Conservation (phyloP, 2,888 invertebrate species). For the Melieria crassipennis region DNA sequence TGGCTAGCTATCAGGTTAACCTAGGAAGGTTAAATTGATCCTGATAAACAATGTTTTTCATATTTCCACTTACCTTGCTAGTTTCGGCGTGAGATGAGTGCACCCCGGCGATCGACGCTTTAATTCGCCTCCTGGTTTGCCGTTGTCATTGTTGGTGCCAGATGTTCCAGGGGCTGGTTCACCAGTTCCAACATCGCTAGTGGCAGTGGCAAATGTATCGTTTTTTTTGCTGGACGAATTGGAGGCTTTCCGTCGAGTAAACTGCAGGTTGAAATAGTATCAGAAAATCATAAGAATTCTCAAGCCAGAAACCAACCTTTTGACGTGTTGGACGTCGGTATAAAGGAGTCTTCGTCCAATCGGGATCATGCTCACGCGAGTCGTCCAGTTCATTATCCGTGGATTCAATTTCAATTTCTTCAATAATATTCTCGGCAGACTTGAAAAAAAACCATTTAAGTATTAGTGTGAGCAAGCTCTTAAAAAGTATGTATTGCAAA, state of each 20-base stretch:
- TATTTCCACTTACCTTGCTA: slow-evolving; percentile 43
- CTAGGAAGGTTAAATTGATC: too few relatives aligned
- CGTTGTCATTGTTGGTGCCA: slow-evolving; percentile 1
- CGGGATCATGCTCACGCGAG: slow-evolving; percentile 44
- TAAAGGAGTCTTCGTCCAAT: slow-evolving; percentile 49
- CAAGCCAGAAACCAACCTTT: slow-evolving; percentile 32
- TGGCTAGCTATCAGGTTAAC: neutral
- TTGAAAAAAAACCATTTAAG: too few relatives aligned
- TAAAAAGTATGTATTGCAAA: too few relatives aligned
- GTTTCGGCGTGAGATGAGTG: slow-evolving; percentile 46
- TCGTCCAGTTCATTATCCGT: slow-evolving; percentile 38
- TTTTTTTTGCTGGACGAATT: slow-evolving; percentile 21
- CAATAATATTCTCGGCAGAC: neutral
- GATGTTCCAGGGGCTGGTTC: neutral
- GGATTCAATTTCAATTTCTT: slow-evolving; percentile 29
- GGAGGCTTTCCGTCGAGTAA: too few relatives aligned
- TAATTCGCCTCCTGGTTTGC: neutral
- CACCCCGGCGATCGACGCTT: slow-evolving; percentile 42
- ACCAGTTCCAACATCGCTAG: neutral
- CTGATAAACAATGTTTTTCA: too few relatives aligned
- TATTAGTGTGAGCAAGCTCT: too few relatives aligned
- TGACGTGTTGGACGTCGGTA: slow-evolving; percentile 24
- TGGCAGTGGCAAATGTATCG: slow-evolving; percentile 25
- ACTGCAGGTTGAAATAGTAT: slow-evolving; percentile 23
- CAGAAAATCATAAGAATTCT: slow-evolving; percentile 25